phyloP scores from a whole-genome alignment of 2,113 vertebrate genomes.

The Bos taurus region ARS-UCD2.0 NC_037338.1:26738501-26739000 shows the following conservation, averaged over 20 bases:
- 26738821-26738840: not conserved
- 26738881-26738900: not conserved
- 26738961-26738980: too few species aligned
- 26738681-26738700: not conserved
- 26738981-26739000: too few species aligned
- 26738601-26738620: not conserved
- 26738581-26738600: not conserved
- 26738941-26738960: too few species aligned
- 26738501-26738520: not conserved
- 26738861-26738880: not conserved
- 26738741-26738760: not conserved
- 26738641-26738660: not conserved
- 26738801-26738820: not conserved
- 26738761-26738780: not conserved
- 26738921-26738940: not conserved
- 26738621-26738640: not conserved
- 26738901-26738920: not conserved
- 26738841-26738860: not conserved
- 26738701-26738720: not conserved
- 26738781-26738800: not conserved
- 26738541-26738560: not conserved
- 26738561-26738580: not conserved
- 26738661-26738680: not conserved
- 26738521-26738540: not conserved
- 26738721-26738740: not conserved